Percentiles rank a stretch among this genome's conserved stretches.
phyloP scores from a whole-genome alignment of 2,888 invertebrate genomes.

The Pollenia griseotomentosa region DNA sequence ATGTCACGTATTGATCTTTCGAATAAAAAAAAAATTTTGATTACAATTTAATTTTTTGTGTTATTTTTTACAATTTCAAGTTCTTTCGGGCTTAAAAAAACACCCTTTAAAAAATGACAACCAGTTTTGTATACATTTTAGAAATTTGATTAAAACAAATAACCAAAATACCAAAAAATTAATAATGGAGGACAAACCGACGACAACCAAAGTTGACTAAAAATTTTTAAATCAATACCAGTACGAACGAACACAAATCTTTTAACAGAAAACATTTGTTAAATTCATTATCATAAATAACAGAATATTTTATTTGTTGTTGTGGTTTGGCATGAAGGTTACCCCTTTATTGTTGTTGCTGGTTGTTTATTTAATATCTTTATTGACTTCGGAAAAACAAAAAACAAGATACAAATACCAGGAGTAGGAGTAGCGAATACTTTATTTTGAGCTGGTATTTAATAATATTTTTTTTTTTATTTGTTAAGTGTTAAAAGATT shows the following conservation, averaged over 20 bases:
- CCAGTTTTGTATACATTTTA: conserved; percentile 29
- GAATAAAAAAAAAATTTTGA: too few relatives aligned
- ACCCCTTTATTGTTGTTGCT: conserved; percentile 26
- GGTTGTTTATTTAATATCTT: conserved; percentile 37
- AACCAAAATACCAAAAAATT: conserved; percentile 36
- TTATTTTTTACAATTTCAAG: too few relatives aligned
- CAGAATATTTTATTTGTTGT: conserved; percentile 3
- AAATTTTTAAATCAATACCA: conserved; percentile 14
- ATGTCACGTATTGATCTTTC: too few relatives aligned
- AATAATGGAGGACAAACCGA: conserved; percentile 33
- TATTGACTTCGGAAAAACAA: conserved; percentile 30
- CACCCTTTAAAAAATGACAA: conserved; percentile 34
- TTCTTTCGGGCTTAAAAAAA: too few relatives aligned
- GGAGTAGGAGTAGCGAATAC: neutral
- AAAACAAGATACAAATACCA: conserved; percentile 1
- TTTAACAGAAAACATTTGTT: conserved; percentile 78
- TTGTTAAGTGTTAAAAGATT: conserved; percentile 44
- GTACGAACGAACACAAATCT: conserved; percentile 67
- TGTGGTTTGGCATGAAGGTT: neutral
- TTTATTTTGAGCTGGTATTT: neutral
- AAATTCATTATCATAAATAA: conserved; percentile 77
- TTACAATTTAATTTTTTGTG: too few relatives aligned
- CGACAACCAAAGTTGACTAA: conserved; percentile 13
- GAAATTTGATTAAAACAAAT: conserved; percentile 10
- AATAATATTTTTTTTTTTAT: conserved; percentile 4